These are phyloP conservation scores for Chloebia gouldiae DNA, from an alignment of 2,113 vertebrate genomes.

Conservation along the genomic window DNA sequence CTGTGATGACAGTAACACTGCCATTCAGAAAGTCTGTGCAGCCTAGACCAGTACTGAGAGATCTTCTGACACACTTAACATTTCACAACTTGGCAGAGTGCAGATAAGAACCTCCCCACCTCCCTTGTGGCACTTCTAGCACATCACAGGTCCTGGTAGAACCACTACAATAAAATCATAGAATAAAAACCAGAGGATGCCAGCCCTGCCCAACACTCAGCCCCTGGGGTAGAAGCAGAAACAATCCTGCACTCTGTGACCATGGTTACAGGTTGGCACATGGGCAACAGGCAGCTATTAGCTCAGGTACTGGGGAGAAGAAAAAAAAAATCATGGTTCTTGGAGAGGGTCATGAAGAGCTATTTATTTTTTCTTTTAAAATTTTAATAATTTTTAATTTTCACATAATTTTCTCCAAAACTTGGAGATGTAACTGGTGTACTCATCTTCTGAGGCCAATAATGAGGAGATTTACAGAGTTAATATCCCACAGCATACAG, in stretches of 20 bases:
- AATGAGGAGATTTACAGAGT: background rate
- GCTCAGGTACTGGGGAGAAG: background rate
- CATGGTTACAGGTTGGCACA: background rate
- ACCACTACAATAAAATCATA: background rate
- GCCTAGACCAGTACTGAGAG: background rate
- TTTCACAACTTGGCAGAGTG: background rate
- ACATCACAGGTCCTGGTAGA: background rate
- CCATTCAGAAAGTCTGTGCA: background rate
- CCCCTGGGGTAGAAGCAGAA: background rate
- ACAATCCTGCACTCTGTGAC: background rate
- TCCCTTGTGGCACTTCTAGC: background rate
- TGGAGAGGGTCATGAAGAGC: background rate
- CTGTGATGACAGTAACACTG: background rate
- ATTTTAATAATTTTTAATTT: background rate
- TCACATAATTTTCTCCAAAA: background rate
- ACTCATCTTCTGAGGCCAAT: background rate
- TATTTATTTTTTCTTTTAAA: background rate
- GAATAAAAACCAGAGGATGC: background rate
- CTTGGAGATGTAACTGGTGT: background rate
- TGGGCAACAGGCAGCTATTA: background rate
- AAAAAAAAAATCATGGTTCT: background rate
- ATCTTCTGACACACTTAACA: accelerated
- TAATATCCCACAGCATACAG: background rate
- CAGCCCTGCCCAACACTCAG: background rate
- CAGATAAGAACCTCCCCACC: background rate